These are phyloP conservation scores for Tetraodon nigroviridis DNA, from an alignment of 2,113 vertebrate species.

Conservation along the genomic window DNA sequence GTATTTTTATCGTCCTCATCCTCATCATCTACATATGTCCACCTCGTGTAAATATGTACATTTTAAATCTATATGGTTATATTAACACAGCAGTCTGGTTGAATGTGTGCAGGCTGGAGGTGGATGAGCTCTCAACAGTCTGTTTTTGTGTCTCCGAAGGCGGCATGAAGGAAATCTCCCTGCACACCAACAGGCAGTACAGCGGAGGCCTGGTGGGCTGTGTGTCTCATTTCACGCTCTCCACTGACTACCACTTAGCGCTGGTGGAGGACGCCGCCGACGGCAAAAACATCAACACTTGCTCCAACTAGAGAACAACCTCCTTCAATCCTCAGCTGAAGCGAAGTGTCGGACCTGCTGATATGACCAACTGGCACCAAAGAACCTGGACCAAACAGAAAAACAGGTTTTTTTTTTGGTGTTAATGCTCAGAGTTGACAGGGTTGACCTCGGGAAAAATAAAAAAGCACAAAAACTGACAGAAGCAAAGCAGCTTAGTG, in stretches of 20 bases:
- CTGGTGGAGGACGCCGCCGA: constrained; percentile 89
- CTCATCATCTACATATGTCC: too few relatives aligned
- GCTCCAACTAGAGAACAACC: constrained; percentile 73
- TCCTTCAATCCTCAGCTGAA: constrained; percentile 62
- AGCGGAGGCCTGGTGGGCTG: constrained; percentile 88
- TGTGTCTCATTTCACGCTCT: constrained; percentile 92
- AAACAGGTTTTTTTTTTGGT: not conserved
- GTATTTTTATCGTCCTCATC: too few relatives aligned
- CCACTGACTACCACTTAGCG: constrained; percentile 89
- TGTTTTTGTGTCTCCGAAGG: constrained; percentile 66
- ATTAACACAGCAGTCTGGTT: too few relatives aligned
- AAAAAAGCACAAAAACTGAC: constrained; percentile 23
- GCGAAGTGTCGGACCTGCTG: constrained; percentile 1
- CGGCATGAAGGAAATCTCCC: constrained; percentile 92
- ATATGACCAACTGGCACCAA: constrained; percentile 8
- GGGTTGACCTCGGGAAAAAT: constrained; percentile 4
- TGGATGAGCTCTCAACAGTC: not conserved
- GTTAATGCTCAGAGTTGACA: constrained; percentile 5
- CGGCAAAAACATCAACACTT: constrained; percentile 96
- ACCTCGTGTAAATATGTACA: too few relatives aligned
- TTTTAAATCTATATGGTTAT: too few relatives aligned
- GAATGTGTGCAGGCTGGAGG: too few relatives aligned
- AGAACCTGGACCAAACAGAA: constrained; percentile 6
- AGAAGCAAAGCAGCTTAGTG: constrained; percentile 4
- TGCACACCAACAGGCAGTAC: constrained; percentile 89